Evolutionary conservation across 30 jellyfish, hydroid and myxozoan species (phyloP).

Genomic region (Aurelia aurita): DNA sequence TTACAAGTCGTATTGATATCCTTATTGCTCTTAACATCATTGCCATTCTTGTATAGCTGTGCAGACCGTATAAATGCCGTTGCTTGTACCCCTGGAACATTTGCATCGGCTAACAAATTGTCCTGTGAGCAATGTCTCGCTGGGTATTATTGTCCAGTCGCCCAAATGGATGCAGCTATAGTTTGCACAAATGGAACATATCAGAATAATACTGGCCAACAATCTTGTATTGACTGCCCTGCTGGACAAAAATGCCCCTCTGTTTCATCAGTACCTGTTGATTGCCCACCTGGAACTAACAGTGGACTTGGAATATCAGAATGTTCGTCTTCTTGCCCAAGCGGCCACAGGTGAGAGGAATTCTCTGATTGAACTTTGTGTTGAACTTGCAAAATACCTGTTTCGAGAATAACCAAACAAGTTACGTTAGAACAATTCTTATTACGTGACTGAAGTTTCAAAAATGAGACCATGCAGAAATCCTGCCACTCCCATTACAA

Average conservation of each 20-base stretch:
- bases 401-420: too few relatives aligned
- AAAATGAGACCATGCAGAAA: too few relatives aligned
- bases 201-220: conserved; percentile 74
- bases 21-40: too few relatives aligned
- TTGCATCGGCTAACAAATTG: conserved; percentile 40
- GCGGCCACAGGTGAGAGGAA: conserved; percentile 56
- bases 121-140: conserved; percentile 78
- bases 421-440: too few relatives aligned
- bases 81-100: conserved; percentile 42
- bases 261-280: conserved; percentile 29
- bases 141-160: conserved; percentile 54
- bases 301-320: conserved; percentile 50
- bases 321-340: conserved; percentile 78
- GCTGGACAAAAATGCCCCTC: conserved; percentile 54
- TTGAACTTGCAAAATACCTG: too few relatives aligned
- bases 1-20: too few relatives aligned
- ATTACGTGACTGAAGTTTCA: too few relatives aligned
- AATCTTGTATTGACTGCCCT: conserved; percentile 58
- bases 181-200: conserved; percentile 88
- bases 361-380: too few relatives aligned
- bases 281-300: conserved; percentile 67
- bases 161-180: conserved; percentile 61
- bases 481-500: too few relatives aligned
- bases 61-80: conserved; percentile 9
- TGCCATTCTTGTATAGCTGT: neutral